A percentile compares a stretch with the other conserved stretches of the same genome.
Evolutionary conservation across 2,797 vertebrate species (phyloP).

Genomic region (Arrhamphus sclerolepis): DNA sequence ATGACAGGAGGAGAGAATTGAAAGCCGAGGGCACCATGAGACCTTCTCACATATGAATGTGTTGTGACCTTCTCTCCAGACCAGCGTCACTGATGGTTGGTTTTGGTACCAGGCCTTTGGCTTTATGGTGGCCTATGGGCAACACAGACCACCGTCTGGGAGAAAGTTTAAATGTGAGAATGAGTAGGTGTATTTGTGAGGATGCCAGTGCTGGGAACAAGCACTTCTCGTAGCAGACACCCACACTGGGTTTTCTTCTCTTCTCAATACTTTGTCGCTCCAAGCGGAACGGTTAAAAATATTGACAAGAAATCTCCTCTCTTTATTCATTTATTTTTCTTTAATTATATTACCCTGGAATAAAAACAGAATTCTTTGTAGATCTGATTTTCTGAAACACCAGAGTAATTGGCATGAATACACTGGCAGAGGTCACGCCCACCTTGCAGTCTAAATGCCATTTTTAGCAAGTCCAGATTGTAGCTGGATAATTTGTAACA

Average conservation of each 20-base stretch:
- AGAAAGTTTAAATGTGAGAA: constrained; percentile 47
- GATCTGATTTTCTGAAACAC: too few species aligned
- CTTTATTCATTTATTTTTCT: background rate
- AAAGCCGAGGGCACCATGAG: constrained; percentile 62
- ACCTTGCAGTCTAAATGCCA: too few species aligned
- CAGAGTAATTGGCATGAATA: too few species aligned
- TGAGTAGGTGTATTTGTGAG: constrained; percentile 5
- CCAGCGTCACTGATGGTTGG: constrained; percentile 60
- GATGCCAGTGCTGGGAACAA: constrained; percentile 5
- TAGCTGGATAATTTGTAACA: too few species aligned
- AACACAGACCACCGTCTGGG: constrained; percentile 41
- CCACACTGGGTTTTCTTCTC: background rate
- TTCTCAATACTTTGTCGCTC: constrained; percentile 2
- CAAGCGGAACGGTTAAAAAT: background rate
- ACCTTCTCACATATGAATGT: constrained; percentile 67
- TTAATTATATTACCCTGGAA: background rate
- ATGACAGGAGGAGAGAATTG: constrained; percentile 72
- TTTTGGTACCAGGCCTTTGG: constrained; percentile 61
- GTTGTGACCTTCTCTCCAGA: constrained; percentile 68
- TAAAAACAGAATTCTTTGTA: background rate
- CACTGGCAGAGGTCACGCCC: too few species aligned
- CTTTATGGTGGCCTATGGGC: constrained; percentile 52
- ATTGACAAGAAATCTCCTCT: background rate
- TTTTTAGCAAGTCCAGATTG: too few species aligned
- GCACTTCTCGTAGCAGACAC: constrained; percentile 15